Conservation (phyloP, 1,140 invertebrate genomes). For the Probaryconus sp. region DNA sequence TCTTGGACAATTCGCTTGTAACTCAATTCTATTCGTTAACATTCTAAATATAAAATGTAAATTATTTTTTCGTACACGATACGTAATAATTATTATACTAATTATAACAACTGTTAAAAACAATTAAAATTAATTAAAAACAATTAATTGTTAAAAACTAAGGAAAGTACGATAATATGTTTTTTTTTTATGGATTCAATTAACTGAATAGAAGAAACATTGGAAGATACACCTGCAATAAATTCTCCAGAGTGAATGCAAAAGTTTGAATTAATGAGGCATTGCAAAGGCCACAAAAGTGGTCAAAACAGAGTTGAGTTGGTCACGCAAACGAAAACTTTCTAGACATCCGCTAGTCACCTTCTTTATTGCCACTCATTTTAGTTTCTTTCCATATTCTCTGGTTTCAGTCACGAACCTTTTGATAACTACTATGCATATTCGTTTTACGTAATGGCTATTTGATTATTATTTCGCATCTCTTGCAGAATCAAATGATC, state of each 20-base stretch:
- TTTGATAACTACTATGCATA: constrained; percentile 10
- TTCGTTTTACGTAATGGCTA: not conserved
- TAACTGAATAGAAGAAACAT: too few relatives aligned
- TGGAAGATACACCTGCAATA: too few relatives aligned
- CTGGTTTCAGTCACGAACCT: constrained; percentile 30
- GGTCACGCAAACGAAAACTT: constrained; percentile 35
- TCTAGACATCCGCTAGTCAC: constrained; percentile 24
- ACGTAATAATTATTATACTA: too few relatives aligned
- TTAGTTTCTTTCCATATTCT: constrained; percentile 10
- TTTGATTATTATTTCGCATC: constrained; percentile 11
- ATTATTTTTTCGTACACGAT: too few relatives aligned
- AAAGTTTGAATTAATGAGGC: constrained; percentile 8
- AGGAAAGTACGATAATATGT: too few relatives aligned
- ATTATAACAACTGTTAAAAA: not conserved
- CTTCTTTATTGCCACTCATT: constrained; percentile 21
- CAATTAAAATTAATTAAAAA: too few relatives aligned
- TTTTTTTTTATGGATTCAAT: too few relatives aligned
- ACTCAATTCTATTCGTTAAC: too few relatives aligned
- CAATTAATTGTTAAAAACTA: too few relatives aligned
- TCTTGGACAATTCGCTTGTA: too few relatives aligned
- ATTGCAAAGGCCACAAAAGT: constrained; percentile 10
- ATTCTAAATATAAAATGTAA: too few relatives aligned
- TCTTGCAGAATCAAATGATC: constrained; percentile 4
- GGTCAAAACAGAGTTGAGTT: constrained; percentile 21
- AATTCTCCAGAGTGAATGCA: too few relatives aligned